These are phyloP conservation scores for Drosophila antonietae DNA, from an alignment of 2,888 invertebrate genomes.

Conservation along the genomic window DNA sequence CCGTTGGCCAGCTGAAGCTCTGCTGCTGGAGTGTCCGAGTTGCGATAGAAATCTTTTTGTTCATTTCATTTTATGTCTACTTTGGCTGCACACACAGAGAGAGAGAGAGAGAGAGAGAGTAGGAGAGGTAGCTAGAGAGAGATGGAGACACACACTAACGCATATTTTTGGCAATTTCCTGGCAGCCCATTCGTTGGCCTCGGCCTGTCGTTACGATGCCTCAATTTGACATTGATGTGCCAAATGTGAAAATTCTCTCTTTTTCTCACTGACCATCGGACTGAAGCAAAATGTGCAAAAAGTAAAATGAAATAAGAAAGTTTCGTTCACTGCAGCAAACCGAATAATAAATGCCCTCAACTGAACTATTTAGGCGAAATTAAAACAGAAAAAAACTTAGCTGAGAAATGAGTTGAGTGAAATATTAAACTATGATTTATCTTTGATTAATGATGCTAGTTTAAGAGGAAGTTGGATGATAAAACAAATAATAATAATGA, in stretches of 20 bases:
- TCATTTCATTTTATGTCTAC: conserved; percentile 78
- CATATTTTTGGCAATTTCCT: conserved; percentile 72
- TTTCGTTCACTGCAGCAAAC: neutral
- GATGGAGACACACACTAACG: conserved; percentile 21
- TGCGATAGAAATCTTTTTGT: conserved; percentile 78
- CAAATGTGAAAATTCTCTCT: conserved; percentile 77
- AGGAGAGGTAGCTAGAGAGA: conserved; percentile 8
- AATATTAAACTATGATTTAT: neutral
- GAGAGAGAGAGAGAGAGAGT: conserved; percentile 7
- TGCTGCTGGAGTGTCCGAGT: conserved; percentile 22
- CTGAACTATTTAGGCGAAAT: neutral
- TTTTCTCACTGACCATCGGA: conserved; percentile 45
- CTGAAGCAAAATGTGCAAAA: conserved; percentile 31
- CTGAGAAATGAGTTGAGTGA: neutral
- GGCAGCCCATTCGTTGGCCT: conserved; percentile 46
- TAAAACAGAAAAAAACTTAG: neutral
- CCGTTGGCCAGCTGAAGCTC: conserved; percentile 41
- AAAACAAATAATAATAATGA: too few relatives aligned
- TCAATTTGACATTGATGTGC: conserved; percentile 81
- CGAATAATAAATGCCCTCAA: conserved; percentile 19
- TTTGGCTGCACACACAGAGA: conserved; percentile 43
- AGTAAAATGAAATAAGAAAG: conserved; percentile 41
- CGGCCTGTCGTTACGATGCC: conserved; percentile 66
- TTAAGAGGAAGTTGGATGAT: neutral
- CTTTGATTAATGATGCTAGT: neutral